A percentile compares a stretch with the other conserved stretches of the same genome.
Evolutionary conservation across 2,888 invertebrate species (phyloP).

Genomic region (Drosophila austrosaltans): DNA sequence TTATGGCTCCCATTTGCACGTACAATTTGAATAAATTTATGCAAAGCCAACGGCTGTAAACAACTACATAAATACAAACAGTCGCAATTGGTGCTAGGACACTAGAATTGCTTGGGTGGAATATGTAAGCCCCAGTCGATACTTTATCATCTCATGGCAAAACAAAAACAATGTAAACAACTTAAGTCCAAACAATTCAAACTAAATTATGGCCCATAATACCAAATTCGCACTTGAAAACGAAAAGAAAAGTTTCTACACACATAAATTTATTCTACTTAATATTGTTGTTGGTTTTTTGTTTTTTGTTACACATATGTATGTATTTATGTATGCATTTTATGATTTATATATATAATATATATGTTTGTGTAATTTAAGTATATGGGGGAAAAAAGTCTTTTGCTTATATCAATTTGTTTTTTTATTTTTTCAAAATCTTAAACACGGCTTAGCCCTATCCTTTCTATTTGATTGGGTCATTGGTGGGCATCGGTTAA

Average conservation of each 20-base stretch:
- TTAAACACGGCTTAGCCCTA: background rate
- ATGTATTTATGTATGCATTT: background rate
- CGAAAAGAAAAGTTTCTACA: background rate
- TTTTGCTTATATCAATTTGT: background rate
- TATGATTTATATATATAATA: background rate
- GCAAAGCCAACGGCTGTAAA: conserved; percentile 61
- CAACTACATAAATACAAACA: conserved; percentile 68
- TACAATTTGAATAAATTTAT: conserved; percentile 72
- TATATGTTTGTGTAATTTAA: background rate
- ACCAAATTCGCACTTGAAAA: conserved; percentile 6
- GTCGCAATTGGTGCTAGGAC: background rate
- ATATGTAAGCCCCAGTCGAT: conserved; percentile 65
- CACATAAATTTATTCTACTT: conserved; percentile 12
- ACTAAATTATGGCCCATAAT: conserved; percentile 47
- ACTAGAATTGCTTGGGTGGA: background rate
- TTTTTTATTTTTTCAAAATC: background rate
- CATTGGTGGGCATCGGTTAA: conserved; percentile 39
- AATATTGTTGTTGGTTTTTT: background rate
- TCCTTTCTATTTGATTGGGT: conserved; percentile 25
- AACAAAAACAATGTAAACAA: conserved; percentile 45
- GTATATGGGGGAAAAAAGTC: conserved; percentile 10
- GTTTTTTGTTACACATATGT: background rate
- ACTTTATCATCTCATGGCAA: conserved; percentile 73
- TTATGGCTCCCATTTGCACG: conserved; percentile 62
- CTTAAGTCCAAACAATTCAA: conserved; percentile 23